Evolutionary conservation across 2,113 vertebrate genomes (phyloP), one percentile per base, ranked within the genome.

Genomic region (Otocyon megalotis): DNA sequence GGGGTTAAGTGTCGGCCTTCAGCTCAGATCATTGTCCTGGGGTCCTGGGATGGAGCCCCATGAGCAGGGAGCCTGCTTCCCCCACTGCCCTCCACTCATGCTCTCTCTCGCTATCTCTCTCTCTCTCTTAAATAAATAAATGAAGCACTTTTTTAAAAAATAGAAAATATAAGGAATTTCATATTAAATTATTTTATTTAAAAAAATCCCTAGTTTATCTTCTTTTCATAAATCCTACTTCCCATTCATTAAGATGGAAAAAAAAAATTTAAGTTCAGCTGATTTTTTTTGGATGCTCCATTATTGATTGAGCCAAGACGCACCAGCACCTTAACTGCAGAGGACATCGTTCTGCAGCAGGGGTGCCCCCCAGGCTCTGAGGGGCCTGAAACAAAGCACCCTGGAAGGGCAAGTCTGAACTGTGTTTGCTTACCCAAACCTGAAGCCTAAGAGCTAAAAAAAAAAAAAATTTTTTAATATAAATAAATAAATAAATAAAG

Each of bases 131-230:
- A 43, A 43, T 43, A 43, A 7, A 43, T 43, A 43, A 43, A 43
- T 43, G 43, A 43, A 43, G 8, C 4, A 43, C 43, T 43, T 43
- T 43, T 43, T 43, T 43, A 43, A 43, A 43, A 43, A 43, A 43
- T 43, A 43, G 43, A 43, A 43, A 43, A 43, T 43, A 43, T 43
- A 67, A 94, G 54, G 32, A 92, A 69, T 80, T 37, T 30, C 82
- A 22, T 65, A 50, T 87, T 54, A 93, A 96, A 84, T 74, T 37
- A 65, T 48, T 84, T 81, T 63, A 63, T 43, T 43, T 43, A 76
- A 83, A 82, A 93, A 12, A 53, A 97, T 90, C 9, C 35, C 19
- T 58, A 30, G 63, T 87, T 69, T 87, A 56, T 96, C 87, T 88
- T 92, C 62, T 72, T 87, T 92, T 22, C 48, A 56, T 32, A 71